Conservation (phyloP, 2,888 invertebrate genomes). For the Philhelius pedissequus region DNA sequence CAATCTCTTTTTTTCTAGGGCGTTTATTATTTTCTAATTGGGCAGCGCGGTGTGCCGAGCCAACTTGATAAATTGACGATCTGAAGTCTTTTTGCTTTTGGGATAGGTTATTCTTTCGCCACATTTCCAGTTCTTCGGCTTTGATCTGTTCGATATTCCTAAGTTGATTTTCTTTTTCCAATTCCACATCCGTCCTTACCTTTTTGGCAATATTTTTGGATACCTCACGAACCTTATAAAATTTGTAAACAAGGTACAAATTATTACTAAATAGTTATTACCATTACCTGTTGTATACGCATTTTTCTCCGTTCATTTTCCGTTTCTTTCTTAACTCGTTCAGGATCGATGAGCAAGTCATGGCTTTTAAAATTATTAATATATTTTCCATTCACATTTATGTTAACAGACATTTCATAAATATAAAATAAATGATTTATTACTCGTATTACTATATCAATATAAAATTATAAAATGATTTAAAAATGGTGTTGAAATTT, state of each 20-base stretch:
- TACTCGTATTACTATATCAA: too few relatives aligned
- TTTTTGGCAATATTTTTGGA: conserved; percentile 82
- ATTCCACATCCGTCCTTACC: conserved; percentile 80
- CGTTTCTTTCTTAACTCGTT: conserved; percentile 80
- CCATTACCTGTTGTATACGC: conserved; percentile 82
- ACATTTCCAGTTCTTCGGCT: conserved; percentile 79
- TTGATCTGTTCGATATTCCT: conserved; percentile 80
- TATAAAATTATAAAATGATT: too few relatives aligned
- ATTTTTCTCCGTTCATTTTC: conserved; percentile 81
- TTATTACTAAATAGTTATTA: neutral
- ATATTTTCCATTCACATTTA: conserved; percentile 81
- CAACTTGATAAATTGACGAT: conserved; percentile 74
- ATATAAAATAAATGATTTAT: neutral
- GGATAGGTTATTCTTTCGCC: conserved; percentile 78
- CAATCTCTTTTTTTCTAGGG: conserved; percentile 1
- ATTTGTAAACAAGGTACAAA: neutral
- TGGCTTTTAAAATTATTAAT: conserved; percentile 79
- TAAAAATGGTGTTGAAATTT: too few relatives aligned
- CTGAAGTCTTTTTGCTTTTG: conserved; percentile 78
- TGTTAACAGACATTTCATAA: conserved; percentile 81
- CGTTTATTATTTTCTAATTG: conserved; percentile 70
- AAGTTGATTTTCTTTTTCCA: conserved; percentile 80
- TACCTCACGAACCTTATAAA: conserved; percentile 81
- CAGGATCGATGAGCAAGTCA: conserved; percentile 80
- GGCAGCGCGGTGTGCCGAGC: conserved; percentile 75